phyloP scores from a whole-genome alignment of 2,113 vertebrate species.

The Lasiurus borealis region DNA sequence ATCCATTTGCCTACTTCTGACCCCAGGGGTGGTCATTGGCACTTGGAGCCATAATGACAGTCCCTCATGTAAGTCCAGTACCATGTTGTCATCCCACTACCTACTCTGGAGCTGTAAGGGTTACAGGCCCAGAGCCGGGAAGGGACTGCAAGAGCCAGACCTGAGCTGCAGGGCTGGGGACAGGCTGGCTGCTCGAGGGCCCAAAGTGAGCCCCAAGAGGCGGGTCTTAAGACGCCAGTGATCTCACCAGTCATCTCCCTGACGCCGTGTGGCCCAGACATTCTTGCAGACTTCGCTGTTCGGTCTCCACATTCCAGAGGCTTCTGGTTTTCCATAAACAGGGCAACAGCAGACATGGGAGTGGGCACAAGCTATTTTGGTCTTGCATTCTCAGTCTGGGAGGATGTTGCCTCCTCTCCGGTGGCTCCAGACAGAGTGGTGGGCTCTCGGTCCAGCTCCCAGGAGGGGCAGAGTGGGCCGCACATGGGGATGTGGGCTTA shows the following conservation, averaged over 20 bases:
- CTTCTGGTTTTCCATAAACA: slow-evolving; percentile 69
- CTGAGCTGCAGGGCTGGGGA: background rate
- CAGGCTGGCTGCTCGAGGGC: background rate
- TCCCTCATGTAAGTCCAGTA: background rate
- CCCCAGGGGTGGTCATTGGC: background rate
- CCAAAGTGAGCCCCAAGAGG: background rate
- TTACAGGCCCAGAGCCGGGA: background rate
- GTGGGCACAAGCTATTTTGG: slow-evolving; percentile 20
- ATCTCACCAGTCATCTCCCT: slow-evolving; percentile 36
- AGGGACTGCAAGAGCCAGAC: background rate
- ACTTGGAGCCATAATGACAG: background rate
- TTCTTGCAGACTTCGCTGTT: slow-evolving; percentile 56
- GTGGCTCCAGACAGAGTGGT: background rate
- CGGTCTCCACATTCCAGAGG: slow-evolving; percentile 60
- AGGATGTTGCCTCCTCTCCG: background rate
- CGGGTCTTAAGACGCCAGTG: background rate
- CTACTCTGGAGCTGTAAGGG: background rate
- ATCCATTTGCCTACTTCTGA: background rate
- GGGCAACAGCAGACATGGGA: slow-evolving; percentile 36
- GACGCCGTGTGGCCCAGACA: slow-evolving; percentile 32
- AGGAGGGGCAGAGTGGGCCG: background rate
- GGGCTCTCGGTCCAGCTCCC: slow-evolving; percentile 7
- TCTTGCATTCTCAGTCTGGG: slow-evolving; percentile 2
- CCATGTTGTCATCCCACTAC: background rate
- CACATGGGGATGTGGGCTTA: background rate